phyloP scores from a whole-genome alignment of 2,888 invertebrate genomes.

The Empis stercorea region DNA sequence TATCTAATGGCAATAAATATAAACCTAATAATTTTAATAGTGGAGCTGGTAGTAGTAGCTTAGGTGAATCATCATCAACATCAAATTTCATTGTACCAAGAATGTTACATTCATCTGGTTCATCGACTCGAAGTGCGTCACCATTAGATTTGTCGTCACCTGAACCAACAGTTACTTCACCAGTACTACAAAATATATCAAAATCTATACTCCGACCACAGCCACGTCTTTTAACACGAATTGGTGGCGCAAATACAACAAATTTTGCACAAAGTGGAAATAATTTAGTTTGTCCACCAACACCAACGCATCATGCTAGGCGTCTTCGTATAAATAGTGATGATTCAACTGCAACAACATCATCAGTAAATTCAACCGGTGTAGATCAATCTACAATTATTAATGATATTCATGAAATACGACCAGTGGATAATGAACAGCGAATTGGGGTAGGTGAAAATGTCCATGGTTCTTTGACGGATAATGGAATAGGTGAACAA shows the following conservation, averaged over 20 bases:
- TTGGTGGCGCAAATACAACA: slow-evolving; percentile 25
- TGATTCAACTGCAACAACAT: slow-evolving; percentile 6
- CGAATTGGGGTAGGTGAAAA: slow-evolving; percentile 8
- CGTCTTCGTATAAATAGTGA: slow-evolving; percentile 43
- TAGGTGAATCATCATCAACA: not conserved
- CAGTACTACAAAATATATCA: slow-evolving; percentile 12
- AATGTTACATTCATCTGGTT: slow-evolving; percentile 31
- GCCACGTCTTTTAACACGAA: slow-evolving; percentile 47
- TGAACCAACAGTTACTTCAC: slow-evolving; percentile 13
- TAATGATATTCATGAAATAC: not conserved
- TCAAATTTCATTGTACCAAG: slow-evolving; percentile 17
- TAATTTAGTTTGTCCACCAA: slow-evolving; percentile 66
- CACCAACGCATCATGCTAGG: slow-evolving; percentile 74
- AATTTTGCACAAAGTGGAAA: slow-evolving; percentile 6
- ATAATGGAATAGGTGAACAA: slow-evolving; percentile 24
- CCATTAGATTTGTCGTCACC: slow-evolving; percentile 27
- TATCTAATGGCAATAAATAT: slow-evolving; percentile 43
- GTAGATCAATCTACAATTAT: slow-evolving; percentile 4
- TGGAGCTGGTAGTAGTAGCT: not conserved
- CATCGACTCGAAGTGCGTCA: slow-evolving; percentile 35
- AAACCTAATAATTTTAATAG: slow-evolving; percentile 11
- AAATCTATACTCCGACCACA: slow-evolving; percentile 40
- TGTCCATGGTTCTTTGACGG: too few species aligned
- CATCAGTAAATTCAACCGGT: not conserved
- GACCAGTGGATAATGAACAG: slow-evolving; percentile 10